Evolutionary conservation across 2,797 vertebrate species (phyloP), one percentile per base, ranked within the genome.

Genomic region (Ispidina lecontei): DNA sequence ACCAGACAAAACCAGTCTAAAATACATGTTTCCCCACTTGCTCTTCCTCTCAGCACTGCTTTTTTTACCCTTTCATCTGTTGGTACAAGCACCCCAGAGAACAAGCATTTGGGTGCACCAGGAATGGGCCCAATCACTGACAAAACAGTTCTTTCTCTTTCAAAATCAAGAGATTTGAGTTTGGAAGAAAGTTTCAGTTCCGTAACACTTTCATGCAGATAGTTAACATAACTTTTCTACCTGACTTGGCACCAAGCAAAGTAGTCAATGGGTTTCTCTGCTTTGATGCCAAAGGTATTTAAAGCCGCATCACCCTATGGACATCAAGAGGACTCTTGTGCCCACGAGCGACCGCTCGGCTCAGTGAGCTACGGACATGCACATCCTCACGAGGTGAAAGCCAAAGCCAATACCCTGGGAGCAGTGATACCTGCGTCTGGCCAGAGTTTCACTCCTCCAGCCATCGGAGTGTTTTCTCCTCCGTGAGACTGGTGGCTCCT

Each of bases 401-500:
- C 79, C 87, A 83, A 91, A 90, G 88, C 12, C 88, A 89, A 72
- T 23, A 44, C 76, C 43, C 54, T 39, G 0, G 0, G 47, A 78
- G 87, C 41, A 69, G 56, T 59, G 82, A 60, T 81, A 91, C 87
- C 95, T 89, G 79, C 20, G 4, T 56, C 89, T 91, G 87, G 87
- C 73, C 70, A 16, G 74, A 51, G 47, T 41, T 67, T 52, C 46
- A 16, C 91, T 81, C 56, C 73, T 86, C 28, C 70, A 60, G 63
- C 10, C 55, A 41, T 58, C 0, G 0, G 2, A 74, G 79, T 73
- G 4, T 88, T 95, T 95, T 86, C 89, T 78, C 67, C 2, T 91
- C 65, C 4, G 7, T 33, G 51, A 91, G 91, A 89, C 91, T 72
- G 41, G 84, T 94, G 92, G 92, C 89, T 96, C 89, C 94, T 90